Conservation (phyloP, 2,113 vertebrate species). For the Bos indicus region DNA sequence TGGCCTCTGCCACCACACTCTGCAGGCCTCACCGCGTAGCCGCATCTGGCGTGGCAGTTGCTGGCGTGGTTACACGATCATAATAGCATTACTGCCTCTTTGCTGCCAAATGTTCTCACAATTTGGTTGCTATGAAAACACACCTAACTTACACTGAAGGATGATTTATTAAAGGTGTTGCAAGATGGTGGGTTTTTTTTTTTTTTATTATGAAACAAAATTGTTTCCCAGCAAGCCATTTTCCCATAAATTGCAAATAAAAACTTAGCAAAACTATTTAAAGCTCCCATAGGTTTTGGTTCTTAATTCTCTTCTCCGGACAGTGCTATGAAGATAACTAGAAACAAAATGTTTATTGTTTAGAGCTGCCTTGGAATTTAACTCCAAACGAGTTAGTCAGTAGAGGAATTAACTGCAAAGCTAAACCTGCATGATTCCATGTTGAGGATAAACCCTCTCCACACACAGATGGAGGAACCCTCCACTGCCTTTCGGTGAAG, state of each 20-base stretch:
- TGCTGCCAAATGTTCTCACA: not conserved
- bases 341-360: constrained; percentile 51
- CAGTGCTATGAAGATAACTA: constrained; percentile 26
- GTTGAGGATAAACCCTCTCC: not conserved
- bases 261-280: not conserved
- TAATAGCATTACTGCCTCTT: not conserved
- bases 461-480: not conserved
- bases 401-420: not conserved
- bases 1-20: not conserved
- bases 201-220: constrained; percentile 14
- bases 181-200: not conserved
- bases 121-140: not conserved
- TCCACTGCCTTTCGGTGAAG: not conserved
- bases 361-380: constrained; percentile 21
- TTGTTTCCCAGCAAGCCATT: constrained; percentile 29
- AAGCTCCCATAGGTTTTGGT: not conserved
- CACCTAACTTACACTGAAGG: not conserved
- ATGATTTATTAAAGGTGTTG: not conserved
- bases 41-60: not conserved
- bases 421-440: not conserved
- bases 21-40: fast-evolving
- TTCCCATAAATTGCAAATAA: constrained; percentile 18
- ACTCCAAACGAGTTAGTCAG: not conserved
- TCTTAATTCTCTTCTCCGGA: not conserved
- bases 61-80: not conserved